Percentiles rank a stretch among this genome's conserved stretches.
Conservation (phyloP, 2,113 vertebrate genomes). For the Ptychochromis oligacanthus region DNA sequence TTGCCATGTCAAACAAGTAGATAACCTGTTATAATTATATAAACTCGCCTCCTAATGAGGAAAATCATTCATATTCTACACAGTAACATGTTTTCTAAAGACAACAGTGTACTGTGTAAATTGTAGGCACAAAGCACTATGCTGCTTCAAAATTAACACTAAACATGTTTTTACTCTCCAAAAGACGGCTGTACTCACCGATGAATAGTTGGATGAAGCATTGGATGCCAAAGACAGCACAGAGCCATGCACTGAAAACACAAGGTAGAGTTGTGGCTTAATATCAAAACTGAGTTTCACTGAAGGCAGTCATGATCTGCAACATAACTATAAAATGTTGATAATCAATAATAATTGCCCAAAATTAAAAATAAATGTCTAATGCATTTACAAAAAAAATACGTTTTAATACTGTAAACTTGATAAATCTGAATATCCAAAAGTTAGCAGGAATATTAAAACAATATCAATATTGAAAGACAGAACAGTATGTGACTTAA, state of each 20-base stretch:
- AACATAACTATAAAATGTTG: not conserved
- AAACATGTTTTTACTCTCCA: not conserved
- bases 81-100: not conserved
- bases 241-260: slow-evolving; percentile 91
- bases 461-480: not conserved
- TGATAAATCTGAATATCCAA: not conserved
- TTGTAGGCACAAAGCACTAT: not conserved
- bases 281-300: not conserved
- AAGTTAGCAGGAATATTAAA: too few species aligned
- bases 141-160: not conserved
- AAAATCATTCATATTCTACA: not conserved
- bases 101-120: not conserved
- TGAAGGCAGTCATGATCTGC: not conserved
- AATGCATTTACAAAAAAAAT: not conserved
- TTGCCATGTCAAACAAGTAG: not conserved
- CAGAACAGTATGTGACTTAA: not conserved
- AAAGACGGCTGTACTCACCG: slow-evolving; percentile 84
- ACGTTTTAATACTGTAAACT: not conserved
- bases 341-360: not conserved
- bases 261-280: not conserved
- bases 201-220: slow-evolving; percentile 95
- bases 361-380: not conserved
- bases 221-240: slow-evolving; percentile 97
- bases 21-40: not conserved
- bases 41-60: not conserved